phyloP scores from a whole-genome alignment of 2,113 vertebrate genomes.

The mouse (Mus musculus) region GRCm39 chr4:68470001-68470500 shows the following conservation, averaged over 20 bases:
- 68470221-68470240: constrained; percentile 64
- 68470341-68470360: not conserved
- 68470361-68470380: not conserved
- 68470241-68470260: constrained; percentile 17
- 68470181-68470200: constrained; percentile 68
- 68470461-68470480: not conserved
- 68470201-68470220: constrained; percentile 45
- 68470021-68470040: constrained; percentile 63
- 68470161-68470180: constrained; percentile 63
- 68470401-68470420: not conserved
- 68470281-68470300: not conserved
- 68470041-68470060: not conserved
- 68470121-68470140: constrained; percentile 36
- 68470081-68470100: constrained; percentile 46
- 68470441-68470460: not conserved
- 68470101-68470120: constrained; percentile 53
- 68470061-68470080: not conserved
- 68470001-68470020: constrained; percentile 59
- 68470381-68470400: not conserved
- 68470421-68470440: not conserved
- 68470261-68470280: not conserved
- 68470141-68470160: constrained; percentile 64
- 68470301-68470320: not conserved
- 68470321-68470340: not conserved
- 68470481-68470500: not conserved